Evolutionary conservation across 2,113 vertebrate species (phyloP).

Genomic region (Protobothrops mucrosquamatus): DNA sequence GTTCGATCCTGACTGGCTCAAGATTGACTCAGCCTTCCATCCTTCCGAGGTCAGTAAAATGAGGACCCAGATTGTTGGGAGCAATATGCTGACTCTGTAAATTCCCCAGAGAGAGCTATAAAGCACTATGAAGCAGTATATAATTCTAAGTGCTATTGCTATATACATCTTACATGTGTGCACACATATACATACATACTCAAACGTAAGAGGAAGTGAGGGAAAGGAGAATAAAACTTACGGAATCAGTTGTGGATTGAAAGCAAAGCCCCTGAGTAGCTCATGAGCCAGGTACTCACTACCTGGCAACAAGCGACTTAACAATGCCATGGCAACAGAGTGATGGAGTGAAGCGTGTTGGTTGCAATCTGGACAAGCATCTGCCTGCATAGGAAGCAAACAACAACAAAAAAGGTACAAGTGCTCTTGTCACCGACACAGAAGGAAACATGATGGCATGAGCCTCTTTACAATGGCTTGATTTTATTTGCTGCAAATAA

Average conservation of each 20-base stretch:
- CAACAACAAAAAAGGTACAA: constrained; percentile 13
- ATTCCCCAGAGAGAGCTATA: background rate
- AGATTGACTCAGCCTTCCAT: background rate
- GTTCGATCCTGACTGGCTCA: background rate
- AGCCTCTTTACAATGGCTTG: background rate
- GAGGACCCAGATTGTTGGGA: background rate
- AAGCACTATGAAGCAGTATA: background rate
- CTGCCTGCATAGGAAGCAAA: constrained; percentile 72
- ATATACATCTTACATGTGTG: background rate
- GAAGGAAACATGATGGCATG: background rate
- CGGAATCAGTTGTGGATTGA: constrained; percentile 88
- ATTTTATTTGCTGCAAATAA: background rate
- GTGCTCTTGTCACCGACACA: background rate
- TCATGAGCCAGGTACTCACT: constrained; percentile 85
- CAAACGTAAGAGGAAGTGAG: background rate
- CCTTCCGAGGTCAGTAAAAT: background rate
- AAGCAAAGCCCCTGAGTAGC: constrained; percentile 80
- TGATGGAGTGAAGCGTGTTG: constrained; percentile 80
- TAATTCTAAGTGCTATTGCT: background rate
- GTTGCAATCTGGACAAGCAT: constrained; percentile 63
- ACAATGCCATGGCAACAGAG: constrained; percentile 78
- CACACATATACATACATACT: background rate
- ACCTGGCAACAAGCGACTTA: constrained; percentile 87
- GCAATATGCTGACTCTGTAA: background rate
- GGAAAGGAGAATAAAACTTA: constrained; percentile 69